A percentile compares a stretch with the other conserved stretches of the same genome.
Evolutionary conservation across 2,797 vertebrate species (phyloP).

Genomic region (Cryptoprocta ferox): DNA sequence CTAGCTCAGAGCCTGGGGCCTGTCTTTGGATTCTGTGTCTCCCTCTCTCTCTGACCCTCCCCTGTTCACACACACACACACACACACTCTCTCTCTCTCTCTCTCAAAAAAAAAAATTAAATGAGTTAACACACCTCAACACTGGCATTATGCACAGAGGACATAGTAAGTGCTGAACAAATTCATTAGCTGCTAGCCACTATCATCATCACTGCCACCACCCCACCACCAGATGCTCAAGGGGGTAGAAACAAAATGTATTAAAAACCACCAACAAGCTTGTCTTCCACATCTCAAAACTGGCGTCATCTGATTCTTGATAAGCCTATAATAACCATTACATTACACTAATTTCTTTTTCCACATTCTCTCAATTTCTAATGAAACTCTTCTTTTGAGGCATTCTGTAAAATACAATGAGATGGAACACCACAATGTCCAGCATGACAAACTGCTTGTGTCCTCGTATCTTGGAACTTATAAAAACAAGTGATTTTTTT

Average conservation of each 20-base stretch:
- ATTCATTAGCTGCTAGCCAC: background rate
- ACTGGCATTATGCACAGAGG: background rate
- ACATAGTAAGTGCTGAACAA: background rate
- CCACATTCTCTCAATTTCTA: constrained; percentile 58
- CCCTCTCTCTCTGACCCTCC: too few species aligned
- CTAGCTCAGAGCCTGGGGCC: too few species aligned
- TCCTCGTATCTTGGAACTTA: constrained; percentile 55
- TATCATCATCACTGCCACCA: background rate
- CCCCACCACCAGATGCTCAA: background rate
- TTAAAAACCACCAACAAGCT: background rate
- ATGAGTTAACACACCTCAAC: background rate
- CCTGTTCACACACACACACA: too few species aligned
- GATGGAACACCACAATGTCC: constrained; percentile 52
- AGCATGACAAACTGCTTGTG: constrained; percentile 9
- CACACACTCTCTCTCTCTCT: too few species aligned
- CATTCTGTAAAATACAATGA: constrained; percentile 18
- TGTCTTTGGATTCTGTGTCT: too few species aligned
- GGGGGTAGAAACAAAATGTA: background rate
- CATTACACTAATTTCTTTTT: constrained; percentile 47
- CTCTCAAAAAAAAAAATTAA: background rate
- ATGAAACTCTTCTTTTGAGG: constrained; percentile 53
- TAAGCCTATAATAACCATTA: background rate
- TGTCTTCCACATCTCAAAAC: background rate
- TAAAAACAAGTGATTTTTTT: constrained; percentile 8
- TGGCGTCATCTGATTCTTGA: background rate